Evolutionary conservation across 2,888 invertebrate genomes (phyloP).

Genomic region (Congeria kusceri): DNA sequence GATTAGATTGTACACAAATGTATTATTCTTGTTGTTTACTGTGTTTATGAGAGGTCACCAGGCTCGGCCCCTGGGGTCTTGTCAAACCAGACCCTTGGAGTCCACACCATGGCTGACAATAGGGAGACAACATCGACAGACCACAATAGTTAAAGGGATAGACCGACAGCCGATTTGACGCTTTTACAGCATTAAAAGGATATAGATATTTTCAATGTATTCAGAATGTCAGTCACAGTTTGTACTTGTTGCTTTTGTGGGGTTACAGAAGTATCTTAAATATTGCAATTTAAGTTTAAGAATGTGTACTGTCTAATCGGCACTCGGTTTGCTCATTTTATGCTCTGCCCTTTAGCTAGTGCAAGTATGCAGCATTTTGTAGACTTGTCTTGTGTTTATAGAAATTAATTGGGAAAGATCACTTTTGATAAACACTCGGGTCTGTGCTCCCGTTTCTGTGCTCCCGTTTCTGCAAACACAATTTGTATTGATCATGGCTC

Average conservation of each 20-base stretch:
- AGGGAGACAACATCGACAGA: slow-evolving; percentile 60
- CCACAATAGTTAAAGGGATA: slow-evolving; percentile 82
- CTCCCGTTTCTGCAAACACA: slow-evolving; percentile 10
- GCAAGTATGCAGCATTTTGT: slow-evolving; percentile 80
- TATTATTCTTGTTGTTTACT: too few species aligned
- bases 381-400: slow-evolving; percentile 94
- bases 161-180: slow-evolving; percentile 69
- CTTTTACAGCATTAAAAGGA: too few species aligned
- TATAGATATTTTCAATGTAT: too few species aligned
- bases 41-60: neutral
- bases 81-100: neutral
- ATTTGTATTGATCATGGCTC: too few species aligned
- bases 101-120: neutral
- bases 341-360: slow-evolving; percentile 78
- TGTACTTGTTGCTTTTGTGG: too few species aligned
- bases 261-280: too few species aligned
- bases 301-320: slow-evolving; percentile 37
- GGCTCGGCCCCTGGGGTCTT: slow-evolving; percentile 4
- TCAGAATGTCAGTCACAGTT: too few species aligned
- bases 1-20: too few species aligned
- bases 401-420: slow-evolving; percentile 94
- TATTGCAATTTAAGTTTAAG: neutral
- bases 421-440: slow-evolving; percentile 95
- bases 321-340: slow-evolving; percentile 52
- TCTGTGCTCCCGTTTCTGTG: slow-evolving; percentile 56